Conservation (phyloP, 2,888 invertebrate genomes). For the Geotrupes spiniger region DNA sequence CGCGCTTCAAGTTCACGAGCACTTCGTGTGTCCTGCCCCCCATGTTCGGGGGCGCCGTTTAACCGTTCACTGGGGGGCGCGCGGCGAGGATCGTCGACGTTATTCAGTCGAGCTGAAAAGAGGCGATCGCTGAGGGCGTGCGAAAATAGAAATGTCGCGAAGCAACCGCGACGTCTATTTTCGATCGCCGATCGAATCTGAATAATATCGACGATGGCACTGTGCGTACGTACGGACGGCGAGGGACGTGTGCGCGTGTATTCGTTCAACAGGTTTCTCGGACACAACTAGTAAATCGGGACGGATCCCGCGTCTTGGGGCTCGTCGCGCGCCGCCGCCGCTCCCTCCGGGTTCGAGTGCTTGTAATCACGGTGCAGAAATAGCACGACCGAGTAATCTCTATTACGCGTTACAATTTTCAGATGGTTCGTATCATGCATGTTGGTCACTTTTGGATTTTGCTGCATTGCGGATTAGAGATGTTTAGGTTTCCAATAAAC, state of each 20-base stretch:
- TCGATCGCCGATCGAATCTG: too few relatives aligned
- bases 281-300: conserved; percentile 9
- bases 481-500: too few relatives aligned
- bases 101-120: too few relatives aligned
- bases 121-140: too few relatives aligned
- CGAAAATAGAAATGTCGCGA: too few relatives aligned
- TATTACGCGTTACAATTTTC: neutral
- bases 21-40: conserved; percentile 75
- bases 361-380: conserved; percentile 20
- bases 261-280: conserved; percentile 22
- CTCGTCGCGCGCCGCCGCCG: conserved; percentile 8
- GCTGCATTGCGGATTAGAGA: too few relatives aligned
- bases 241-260: too few relatives aligned
- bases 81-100: conserved; percentile 9
- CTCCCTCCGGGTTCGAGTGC: conserved; percentile 8
- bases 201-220: conserved; percentile 8
- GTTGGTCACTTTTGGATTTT: neutral
- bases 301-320: conserved; percentile 4
- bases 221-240: conserved; percentile 1
- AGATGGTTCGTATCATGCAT: neutral
- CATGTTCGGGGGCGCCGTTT: conserved; percentile 31
- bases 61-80: neutral
- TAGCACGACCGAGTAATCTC: conserved; percentile 19
- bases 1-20: conserved; percentile 70
- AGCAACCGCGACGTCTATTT: too few relatives aligned